Base-by-base conservation (phyloP, 2,888 invertebrate species). In the Stramonita haemastoma region DNA sequence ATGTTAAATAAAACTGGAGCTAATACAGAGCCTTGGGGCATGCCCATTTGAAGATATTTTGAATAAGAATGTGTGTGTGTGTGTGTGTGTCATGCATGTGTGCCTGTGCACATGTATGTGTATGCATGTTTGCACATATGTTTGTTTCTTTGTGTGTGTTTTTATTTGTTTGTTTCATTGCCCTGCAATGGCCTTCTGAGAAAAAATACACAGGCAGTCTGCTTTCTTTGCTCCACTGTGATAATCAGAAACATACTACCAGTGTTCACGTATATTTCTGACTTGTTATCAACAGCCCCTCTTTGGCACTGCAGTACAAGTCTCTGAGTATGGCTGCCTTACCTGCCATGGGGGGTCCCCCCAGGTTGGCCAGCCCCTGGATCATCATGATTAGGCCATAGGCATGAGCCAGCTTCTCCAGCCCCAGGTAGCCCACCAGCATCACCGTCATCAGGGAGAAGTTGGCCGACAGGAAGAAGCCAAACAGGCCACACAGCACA, bases 291-390 rank as follows among this genome's bases (percentile, higher is more conserved):
- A 46, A 46, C 46, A 46, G 46, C 46, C 8, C 46, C 46, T 46
- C 46, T 46, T 46, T 46, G 46, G 46, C 46, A 46, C 46, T 46
- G 46, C 46, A 46, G 46, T 2, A 46, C 11, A 60, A 15, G 19
- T 19, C 19, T 60, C 19, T 66, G 66, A 6, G 19, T 26, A 22
- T 17, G 26, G 22, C n/a, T 73, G 5, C 84, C 15, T 22, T 73
- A 98, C 99, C 99, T 94, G 98, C 98, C 36, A 98, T 95, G 0
- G 98, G 98, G 57, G 99, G 98, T 86, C 99, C 99, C 92, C 98
- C 96, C 29, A 99, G 97, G 96, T 98, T 98, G 1, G 98, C 98
- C 66, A 98, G 96, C 2, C 99, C 99, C 96, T 99, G 98, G 36
- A 98, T 98, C 87, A 99, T 96, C 95, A 98, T 96, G 93, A 98